Percentiles rank a stretch among this genome's conserved stretches.
Conservation (phyloP, 2,888 invertebrate genomes). For the Aphidius colemani region DNA sequence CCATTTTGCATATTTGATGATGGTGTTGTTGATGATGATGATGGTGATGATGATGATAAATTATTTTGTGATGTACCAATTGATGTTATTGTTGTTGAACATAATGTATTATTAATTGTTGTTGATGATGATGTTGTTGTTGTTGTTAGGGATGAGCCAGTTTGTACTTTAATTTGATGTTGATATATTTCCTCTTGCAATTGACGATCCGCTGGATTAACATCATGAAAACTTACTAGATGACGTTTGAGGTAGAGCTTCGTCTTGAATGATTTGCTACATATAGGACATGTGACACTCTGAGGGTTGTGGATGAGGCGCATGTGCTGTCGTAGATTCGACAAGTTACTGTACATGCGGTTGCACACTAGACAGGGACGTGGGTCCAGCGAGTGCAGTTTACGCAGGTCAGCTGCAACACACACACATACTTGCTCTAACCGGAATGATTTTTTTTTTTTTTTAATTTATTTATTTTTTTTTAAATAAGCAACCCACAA, state of each 20-base stretch:
- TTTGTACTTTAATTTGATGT: conserved; percentile 50
- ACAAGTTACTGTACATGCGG: conserved; percentile 70
- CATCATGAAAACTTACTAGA: conserved; percentile 65
- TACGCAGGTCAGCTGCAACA: conserved; percentile 62
- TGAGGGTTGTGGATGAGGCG: conserved; percentile 70
- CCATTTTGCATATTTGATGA: neutral
- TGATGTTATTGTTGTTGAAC: conserved; percentile 34
- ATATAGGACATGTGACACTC: conserved; percentile 67
- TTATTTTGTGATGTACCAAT: no score
- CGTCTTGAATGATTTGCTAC: conserved; percentile 69
- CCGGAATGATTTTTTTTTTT: conserved; percentile 39
- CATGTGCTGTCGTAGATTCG: conserved; percentile 70
- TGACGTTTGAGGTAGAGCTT: conserved; percentile 68
- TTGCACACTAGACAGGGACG: conserved; percentile 70
- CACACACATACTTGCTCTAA: conserved; percentile 60
- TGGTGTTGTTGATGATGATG: conserved; percentile 9
- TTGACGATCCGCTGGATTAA: conserved; percentile 55
- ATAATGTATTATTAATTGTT: neutral
- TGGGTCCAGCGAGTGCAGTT: conserved; percentile 64
- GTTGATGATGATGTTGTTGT: conserved; percentile 7
- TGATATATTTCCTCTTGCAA: conserved; percentile 59
- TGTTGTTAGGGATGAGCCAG: conserved; percentile 19
- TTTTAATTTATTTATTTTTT: conserved; percentile 18
- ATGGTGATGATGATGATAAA: neutral
- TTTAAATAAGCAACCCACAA: conserved; percentile 44